phyloP scores from a whole-genome alignment of 2,797 vertebrate species.

The Propithecus perrieri region DNA sequence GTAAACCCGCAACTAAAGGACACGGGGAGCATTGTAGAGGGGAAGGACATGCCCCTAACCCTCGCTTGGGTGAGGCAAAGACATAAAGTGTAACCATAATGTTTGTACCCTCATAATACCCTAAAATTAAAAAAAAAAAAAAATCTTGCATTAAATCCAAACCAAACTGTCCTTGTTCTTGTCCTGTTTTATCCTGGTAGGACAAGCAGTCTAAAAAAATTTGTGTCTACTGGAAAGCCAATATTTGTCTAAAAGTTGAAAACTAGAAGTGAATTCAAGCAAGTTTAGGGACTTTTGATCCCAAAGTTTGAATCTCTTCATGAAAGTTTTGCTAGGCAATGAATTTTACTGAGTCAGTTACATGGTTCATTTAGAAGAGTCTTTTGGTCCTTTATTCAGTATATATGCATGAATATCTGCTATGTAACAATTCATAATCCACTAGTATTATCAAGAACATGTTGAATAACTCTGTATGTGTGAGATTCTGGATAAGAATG shows the following conservation, averaged over 20 bases:
- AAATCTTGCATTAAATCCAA: not conserved
- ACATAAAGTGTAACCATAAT: too few relatives aligned
- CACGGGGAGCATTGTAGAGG: too few relatives aligned
- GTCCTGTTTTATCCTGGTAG: not conserved
- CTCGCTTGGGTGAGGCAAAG: too few relatives aligned
- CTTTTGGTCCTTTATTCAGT: not conserved
- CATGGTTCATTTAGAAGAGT: not conserved
- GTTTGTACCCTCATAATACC: too few relatives aligned
- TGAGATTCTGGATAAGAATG: conserved; percentile 10
- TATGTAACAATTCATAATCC: not conserved
- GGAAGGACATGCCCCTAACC: too few relatives aligned
- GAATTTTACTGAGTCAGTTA: not conserved
- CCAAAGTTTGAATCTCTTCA: not conserved
- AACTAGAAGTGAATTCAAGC: not conserved
- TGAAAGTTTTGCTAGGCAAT: not conserved
- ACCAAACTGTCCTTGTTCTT: not conserved
- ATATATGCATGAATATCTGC: not conserved
- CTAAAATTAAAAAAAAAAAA: too few relatives aligned
- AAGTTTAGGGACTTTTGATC: not conserved
- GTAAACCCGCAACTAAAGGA: too few relatives aligned
- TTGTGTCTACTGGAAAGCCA: not conserved
- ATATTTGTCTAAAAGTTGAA: conserved; percentile 26
- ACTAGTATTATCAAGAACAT: not conserved
- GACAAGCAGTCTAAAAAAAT: not conserved
- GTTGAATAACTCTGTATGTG: not conserved